Percentiles rank a stretch among this genome's conserved stretches.
Conservation (phyloP, 2,113 vertebrate species). For the Todiramphus saurophagus region DNA sequence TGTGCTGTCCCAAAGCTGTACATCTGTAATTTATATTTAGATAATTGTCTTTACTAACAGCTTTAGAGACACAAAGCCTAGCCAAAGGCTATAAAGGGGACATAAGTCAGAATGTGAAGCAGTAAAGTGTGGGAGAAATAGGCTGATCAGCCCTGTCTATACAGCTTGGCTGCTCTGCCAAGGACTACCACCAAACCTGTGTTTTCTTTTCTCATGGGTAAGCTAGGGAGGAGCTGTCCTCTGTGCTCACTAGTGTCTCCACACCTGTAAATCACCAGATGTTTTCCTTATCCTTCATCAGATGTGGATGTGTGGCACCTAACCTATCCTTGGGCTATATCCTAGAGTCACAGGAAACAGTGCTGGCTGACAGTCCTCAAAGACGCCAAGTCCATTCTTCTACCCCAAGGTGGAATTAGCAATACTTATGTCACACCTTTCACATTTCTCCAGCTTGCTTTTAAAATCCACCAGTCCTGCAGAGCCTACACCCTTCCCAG, state of each 20-base stretch:
- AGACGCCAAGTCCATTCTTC: background rate
- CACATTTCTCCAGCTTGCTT: background rate
- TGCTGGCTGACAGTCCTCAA: background rate
- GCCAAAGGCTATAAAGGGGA: slow-evolving; percentile 46
- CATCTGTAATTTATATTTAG: slow-evolving; percentile 42
- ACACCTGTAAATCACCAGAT: background rate
- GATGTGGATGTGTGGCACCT: background rate
- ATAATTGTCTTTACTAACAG: slow-evolving; percentile 49
- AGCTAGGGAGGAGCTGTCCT: background rate
- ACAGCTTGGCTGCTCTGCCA: background rate
- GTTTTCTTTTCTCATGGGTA: background rate
- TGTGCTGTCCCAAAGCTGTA: slow-evolving; percentile 25
- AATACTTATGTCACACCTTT: background rate
- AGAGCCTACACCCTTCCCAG: background rate
- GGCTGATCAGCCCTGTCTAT: background rate
- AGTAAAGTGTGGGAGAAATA: background rate
- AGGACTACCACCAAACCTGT: background rate
- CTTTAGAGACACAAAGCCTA: slow-evolving; percentile 51
- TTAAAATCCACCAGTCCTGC: background rate
- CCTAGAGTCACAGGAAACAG: background rate
- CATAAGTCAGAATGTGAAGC: background rate
- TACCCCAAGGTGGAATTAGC: background rate
- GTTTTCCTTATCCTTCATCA: background rate
- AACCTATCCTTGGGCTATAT: background rate
- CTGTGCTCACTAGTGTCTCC: background rate